Conservation (phyloP, 2,888 invertebrate species). For the Melieria picta region DNA sequence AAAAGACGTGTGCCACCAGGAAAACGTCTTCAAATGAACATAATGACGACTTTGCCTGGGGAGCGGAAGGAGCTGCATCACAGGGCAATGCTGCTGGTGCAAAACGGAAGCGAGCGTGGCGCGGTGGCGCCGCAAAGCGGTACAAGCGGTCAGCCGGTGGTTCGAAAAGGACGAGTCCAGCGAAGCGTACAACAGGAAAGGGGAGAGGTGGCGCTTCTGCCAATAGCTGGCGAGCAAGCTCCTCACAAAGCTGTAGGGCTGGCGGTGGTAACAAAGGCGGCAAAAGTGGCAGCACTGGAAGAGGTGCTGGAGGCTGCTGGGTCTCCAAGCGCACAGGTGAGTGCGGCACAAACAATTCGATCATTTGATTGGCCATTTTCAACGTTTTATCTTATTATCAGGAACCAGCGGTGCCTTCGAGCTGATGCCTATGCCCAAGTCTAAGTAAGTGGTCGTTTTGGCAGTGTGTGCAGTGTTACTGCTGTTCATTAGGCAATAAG, state of each 20-base stretch:
- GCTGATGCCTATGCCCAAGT: slow-evolving; percentile 61
- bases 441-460: slow-evolving; percentile 46
- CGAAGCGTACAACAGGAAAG: slow-evolving; percentile 32
- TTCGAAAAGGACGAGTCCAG: slow-evolving; percentile 37
- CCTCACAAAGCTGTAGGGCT: slow-evolving; percentile 25
- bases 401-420: slow-evolving; percentile 55
- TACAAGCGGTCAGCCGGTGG: slow-evolving; percentile 46
- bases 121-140: slow-evolving; percentile 47
- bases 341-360: too few relatives aligned
- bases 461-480: neutral
- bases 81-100: slow-evolving; percentile 47
- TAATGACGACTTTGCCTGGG: slow-evolving; percentile 52
- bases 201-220: slow-evolving; percentile 18
- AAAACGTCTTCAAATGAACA: slow-evolving; percentile 15
- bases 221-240: neutral
- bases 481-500: neutral
- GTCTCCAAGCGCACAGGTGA: too few relatives aligned
- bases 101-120: slow-evolving; percentile 58
- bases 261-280: slow-evolving; percentile 31
- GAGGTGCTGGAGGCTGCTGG: too few relatives aligned
- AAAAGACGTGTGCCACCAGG: too few relatives aligned
- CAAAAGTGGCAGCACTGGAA: slow-evolving; percentile 33
- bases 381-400: slow-evolving; percentile 6
- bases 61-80: slow-evolving; percentile 41
- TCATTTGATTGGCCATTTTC: too few relatives aligned